Base-by-base conservation (phyloP, 2,797 vertebrate species). In the Ceryle rudis region DNA sequence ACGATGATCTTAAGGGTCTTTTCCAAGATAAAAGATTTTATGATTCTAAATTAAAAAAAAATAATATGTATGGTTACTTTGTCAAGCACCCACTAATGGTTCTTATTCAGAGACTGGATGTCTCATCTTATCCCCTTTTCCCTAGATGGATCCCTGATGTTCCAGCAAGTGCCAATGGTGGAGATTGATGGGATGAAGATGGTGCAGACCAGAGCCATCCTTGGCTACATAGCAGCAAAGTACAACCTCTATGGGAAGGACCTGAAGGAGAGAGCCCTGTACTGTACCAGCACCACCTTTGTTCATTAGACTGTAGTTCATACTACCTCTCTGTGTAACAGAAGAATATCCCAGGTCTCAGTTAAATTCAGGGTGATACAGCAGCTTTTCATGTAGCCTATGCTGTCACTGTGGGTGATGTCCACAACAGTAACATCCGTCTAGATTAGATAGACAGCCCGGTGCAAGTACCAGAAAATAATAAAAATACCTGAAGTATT, bases 121-220 rank as follows among this genome's bases (percentile, higher is more conserved):
- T 22, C 17, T 72, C 25, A 21, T 72, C 25, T 85, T 58, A 33
- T 75, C 51, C 62, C 25, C 66, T 93, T 67, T 73, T 73, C 33
- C 75, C 17, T 90, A 99, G 99, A 98, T 58, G 99, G 98, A 93
- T 92, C 10, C 4, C 97, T 99, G 89, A 95, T 99, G 94, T 99
- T 98, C 70, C 98, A 99, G 78, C 99, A 99, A 86, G 97, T 99
- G 55, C 99, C 99, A 13, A 31, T 99, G 98, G 98, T 99, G 37
- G 98, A 99, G 96, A 99, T 99, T 0, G 99, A 99, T 93, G 99
- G 98, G 39, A 98, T 99, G 98, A 98, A 98, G 82, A 97, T 99
- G 33, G 92, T 99, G 52, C 99, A 99, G 96, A 98, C 98, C 19
- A 99, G 97, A 95, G 99, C 99, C 6, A 99, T 99, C 67, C 58